Conservation (phyloP, 2,888 invertebrate species). For the Lasioglossum oenotherae region DNA sequence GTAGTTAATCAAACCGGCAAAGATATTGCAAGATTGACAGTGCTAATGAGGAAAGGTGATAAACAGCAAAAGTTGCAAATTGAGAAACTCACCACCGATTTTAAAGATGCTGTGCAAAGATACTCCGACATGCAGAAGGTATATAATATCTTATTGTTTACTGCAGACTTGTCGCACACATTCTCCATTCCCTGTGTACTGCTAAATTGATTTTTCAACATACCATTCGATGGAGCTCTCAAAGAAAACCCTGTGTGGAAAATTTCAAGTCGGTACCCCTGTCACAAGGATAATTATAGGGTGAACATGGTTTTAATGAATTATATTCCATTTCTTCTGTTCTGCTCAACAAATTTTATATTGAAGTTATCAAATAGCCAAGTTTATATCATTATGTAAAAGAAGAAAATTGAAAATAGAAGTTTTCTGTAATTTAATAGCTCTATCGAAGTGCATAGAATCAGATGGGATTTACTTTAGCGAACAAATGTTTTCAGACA, state of each 20-base stretch:
- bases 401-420: neutral
- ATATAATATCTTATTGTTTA: slow-evolving; percentile 43
- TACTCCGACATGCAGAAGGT: slow-evolving; percentile 94
- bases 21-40: slow-evolving; percentile 90
- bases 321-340: neutral
- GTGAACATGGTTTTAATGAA: neutral
- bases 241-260: neutral
- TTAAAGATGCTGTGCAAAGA: slow-evolving; percentile 91
- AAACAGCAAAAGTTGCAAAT: slow-evolving; percentile 93
- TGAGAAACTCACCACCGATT: slow-evolving; percentile 93
- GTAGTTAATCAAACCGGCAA: slow-evolving; percentile 90
- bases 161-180: neutral
- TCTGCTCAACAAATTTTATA: neutral
- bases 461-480: neutral
- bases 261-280: neutral
- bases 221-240: neutral
- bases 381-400: neutral
- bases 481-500: slow-evolving; percentile 67
- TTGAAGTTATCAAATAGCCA: neutral
- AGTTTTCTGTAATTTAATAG: neutral
- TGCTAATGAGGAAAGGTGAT: slow-evolving; percentile 89
- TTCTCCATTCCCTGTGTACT: neutral
- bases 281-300: neutral
- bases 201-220: neutral
- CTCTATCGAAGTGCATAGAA: neutral